phyloP scores from a whole-genome alignment of 2,113 vertebrate species.

The Sula dactylatra region DNA sequence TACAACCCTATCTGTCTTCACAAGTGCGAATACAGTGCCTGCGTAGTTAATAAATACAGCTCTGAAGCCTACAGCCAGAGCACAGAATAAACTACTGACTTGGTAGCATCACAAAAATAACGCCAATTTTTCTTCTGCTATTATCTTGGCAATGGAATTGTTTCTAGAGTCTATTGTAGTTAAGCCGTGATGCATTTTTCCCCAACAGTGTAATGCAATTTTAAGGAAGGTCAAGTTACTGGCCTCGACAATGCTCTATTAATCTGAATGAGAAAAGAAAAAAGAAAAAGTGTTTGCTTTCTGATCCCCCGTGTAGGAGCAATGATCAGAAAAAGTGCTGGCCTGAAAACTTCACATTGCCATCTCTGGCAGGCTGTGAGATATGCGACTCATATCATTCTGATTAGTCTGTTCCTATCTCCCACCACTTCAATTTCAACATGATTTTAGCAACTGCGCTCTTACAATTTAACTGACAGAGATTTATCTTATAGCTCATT shows the following conservation, averaged over 20 bases:
- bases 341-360: constrained; percentile 42
- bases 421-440: constrained; percentile 46
- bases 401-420: constrained; percentile 63
- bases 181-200: constrained; percentile 57
- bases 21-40: constrained; percentile 16
- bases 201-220: constrained; percentile 49
- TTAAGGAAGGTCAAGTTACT: constrained; percentile 62
- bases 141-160: constrained; percentile 64
- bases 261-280: constrained; percentile 52
- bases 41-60: constrained; percentile 36
- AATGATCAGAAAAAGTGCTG: constrained; percentile 45
- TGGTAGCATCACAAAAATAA: constrained; percentile 61
- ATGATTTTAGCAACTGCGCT: background rate
- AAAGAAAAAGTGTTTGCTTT: constrained; percentile 12
- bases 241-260: constrained; percentile 66
- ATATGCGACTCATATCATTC: background rate
- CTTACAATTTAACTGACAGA: background rate
- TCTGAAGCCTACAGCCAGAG: constrained; percentile 31
- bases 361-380: constrained; percentile 33
- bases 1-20: constrained; percentile 15
- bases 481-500: constrained; percentile 51
- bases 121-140: constrained; percentile 54
- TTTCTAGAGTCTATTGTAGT: constrained; percentile 54
- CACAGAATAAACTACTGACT: constrained; percentile 45
- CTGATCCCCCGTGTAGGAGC: background rate